Evolutionary conservation across 2,797 vertebrate species (phyloP).

Genomic region (Moxostoma hubbsi): DNA sequence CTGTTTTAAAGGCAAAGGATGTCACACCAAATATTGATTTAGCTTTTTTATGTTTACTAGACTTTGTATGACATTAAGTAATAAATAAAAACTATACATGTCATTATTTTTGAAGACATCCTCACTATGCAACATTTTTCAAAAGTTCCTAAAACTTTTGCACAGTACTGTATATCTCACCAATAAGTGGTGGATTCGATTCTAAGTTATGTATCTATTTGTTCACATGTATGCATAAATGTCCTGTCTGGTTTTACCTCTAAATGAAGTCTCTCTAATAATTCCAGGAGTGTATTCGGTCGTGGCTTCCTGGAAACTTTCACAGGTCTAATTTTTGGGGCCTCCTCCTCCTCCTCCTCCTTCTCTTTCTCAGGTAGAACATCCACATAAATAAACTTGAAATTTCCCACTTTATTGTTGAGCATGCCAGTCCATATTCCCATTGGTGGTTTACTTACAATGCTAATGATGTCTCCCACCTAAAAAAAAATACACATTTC

Average conservation of each 20-base stretch:
- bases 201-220: too few species aligned
- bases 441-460: constrained; percentile 97
- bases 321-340: constrained; percentile 79
- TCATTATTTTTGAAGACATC: too few species aligned
- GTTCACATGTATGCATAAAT: background rate
- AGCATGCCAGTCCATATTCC: constrained; percentile 97
- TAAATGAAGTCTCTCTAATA: constrained; percentile 87
- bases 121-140: too few species aligned
- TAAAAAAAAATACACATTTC: constrained; percentile 58
- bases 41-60: too few species aligned
- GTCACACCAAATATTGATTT: too few species aligned
- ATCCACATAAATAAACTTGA: constrained; percentile 98
- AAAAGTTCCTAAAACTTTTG: too few species aligned
- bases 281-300: constrained; percentile 86
- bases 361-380: constrained; percentile 82
- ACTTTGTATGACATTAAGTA: too few species aligned
- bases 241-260: constrained; percentile 78
- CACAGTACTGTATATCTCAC: too few species aligned
- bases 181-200: too few species aligned
- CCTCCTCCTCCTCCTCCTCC: constrained; percentile 71
- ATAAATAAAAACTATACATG: too few species aligned
- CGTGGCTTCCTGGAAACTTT: constrained; percentile 79
- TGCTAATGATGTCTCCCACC: constrained; percentile 93
- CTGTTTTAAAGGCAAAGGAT: too few species aligned
- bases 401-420: constrained; percentile 94